A percentile compares a stretch with the other conserved stretches of the same genome.
Evolutionary conservation across 2,113 vertebrate species (phyloP).

Genomic region (Phycodurus eques): DNA sequence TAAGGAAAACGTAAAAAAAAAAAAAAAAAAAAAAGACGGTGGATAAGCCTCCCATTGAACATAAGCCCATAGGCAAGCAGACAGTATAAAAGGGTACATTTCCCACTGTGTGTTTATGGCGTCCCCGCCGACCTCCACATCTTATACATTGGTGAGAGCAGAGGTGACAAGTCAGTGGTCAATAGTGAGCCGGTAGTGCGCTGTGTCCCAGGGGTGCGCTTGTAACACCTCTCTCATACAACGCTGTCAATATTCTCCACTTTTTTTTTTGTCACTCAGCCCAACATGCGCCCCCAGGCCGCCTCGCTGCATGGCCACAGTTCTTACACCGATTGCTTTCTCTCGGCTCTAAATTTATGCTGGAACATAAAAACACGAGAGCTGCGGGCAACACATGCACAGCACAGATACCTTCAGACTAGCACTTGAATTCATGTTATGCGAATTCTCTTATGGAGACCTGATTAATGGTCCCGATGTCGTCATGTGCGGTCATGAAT

Average conservation of each 20-base stretch:
- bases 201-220: not conserved
- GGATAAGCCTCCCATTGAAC: too few relatives aligned
- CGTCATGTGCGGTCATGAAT: too few relatives aligned
- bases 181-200: not conserved
- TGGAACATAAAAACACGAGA: not conserved
- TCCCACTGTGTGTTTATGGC: too few relatives aligned
- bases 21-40: too few relatives aligned
- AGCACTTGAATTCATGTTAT: not conserved
- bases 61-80: too few relatives aligned
- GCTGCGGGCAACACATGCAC: not conserved
- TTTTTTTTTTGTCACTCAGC: not conserved
- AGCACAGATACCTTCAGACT: not conserved
- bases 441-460: too few relatives aligned
- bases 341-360: not conserved
- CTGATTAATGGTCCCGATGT: too few relatives aligned
- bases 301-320: not conserved
- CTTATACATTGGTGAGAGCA: not conserved
- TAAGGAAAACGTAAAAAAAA: too few relatives aligned
- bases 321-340: constrained; percentile 1
- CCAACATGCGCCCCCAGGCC: not conserved
- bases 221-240: not conserved
- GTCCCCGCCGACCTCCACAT: not conserved
- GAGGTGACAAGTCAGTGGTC: not conserved
- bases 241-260: not conserved
- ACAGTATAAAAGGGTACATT: too few relatives aligned